Evolutionary conservation across 2,113 vertebrate species (phyloP).

Genomic region (Saimiri boliviensis): DNA sequence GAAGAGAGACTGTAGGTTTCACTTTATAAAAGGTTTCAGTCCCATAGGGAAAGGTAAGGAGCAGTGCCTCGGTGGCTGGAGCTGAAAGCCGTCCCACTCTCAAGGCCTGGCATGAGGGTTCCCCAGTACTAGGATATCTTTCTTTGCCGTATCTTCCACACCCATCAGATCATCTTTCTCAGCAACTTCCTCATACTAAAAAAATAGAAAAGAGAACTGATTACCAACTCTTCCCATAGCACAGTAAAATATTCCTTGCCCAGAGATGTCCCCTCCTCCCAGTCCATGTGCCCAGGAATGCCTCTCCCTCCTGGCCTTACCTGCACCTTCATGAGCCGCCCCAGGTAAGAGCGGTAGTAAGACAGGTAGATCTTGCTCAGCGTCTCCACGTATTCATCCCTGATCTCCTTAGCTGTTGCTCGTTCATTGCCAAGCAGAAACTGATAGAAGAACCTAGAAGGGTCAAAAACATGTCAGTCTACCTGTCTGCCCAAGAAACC

Average conservation of each 20-base stretch:
- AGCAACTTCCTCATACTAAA: slow-evolving; percentile 94
- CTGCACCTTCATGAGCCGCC: slow-evolving; percentile 95
- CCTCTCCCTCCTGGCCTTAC: slow-evolving; percentile 76
- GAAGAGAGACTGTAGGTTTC: neutral
- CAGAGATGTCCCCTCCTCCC: neutral
- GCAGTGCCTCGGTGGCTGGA: neutral
- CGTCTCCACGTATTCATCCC: slow-evolving; percentile 94
- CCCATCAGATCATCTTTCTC: slow-evolving; percentile 97
- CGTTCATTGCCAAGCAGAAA: slow-evolving; percentile 94
- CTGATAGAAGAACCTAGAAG: slow-evolving; percentile 94
- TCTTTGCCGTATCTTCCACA: slow-evolving; percentile 95
- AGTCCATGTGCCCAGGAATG: neutral
- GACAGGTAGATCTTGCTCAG: slow-evolving; percentile 96
- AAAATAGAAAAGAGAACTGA: neutral
- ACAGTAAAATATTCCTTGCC: neutral
- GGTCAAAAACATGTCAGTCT: neutral
- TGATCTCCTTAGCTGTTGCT: slow-evolving; percentile 91
- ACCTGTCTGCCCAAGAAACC: neutral
- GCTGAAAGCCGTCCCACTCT: neutral
- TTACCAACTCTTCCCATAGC: neutral
- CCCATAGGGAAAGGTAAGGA: neutral
- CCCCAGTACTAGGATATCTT: slow-evolving; percentile 88
- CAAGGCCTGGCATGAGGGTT: neutral
- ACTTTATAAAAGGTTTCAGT: neutral
- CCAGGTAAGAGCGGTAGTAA: slow-evolving; percentile 95